These are phyloP conservation scores for Gasteruption jaculator DNA, from an alignment of 2,888 invertebrate genomes.

Conservation along the genomic window DNA sequence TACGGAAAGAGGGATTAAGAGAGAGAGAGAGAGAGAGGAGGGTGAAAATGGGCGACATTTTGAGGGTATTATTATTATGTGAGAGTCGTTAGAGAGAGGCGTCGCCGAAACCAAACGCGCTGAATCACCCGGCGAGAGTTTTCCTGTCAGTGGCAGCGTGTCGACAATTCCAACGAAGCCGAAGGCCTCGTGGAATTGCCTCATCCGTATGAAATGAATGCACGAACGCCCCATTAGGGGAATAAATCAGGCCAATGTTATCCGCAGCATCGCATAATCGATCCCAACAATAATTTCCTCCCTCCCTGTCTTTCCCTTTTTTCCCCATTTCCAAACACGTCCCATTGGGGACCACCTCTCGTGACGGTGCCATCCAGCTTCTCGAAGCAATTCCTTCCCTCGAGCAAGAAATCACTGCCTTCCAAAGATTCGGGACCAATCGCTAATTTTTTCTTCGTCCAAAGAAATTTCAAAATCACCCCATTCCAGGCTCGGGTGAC, in stretches of 20 bases:
- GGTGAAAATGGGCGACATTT: too few species aligned
- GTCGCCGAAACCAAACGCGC: constrained; percentile 50
- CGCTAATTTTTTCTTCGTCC: too few species aligned
- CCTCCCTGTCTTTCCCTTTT: constrained; percentile 6
- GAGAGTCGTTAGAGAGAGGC: constrained; percentile 47
- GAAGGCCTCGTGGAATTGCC: constrained; percentile 45
- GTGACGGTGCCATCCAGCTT: too few species aligned
- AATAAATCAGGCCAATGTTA: constrained; percentile 51
- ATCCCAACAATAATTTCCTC: constrained; percentile 37
- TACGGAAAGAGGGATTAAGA: too few species aligned
- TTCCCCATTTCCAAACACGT: not conserved
- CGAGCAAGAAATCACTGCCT: not conserved
- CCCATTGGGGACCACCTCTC: too few species aligned
- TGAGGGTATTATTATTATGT: constrained; percentile 16
- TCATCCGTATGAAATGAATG: constrained; percentile 48
- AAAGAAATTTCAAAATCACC: too few species aligned
- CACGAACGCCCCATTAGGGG: constrained; percentile 52
- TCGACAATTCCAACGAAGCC: constrained; percentile 36
- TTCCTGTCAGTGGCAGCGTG: constrained; percentile 50
- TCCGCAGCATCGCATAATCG: constrained; percentile 49
- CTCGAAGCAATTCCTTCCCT: constrained; percentile 12
- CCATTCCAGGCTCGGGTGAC: too few species aligned
- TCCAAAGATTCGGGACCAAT: too few species aligned
- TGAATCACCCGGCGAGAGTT: constrained; percentile 52
- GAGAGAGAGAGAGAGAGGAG: too few species aligned